Conservation (phyloP, 2,113 vertebrate genomes). For the Chascanopsetta lugubris region DNA sequence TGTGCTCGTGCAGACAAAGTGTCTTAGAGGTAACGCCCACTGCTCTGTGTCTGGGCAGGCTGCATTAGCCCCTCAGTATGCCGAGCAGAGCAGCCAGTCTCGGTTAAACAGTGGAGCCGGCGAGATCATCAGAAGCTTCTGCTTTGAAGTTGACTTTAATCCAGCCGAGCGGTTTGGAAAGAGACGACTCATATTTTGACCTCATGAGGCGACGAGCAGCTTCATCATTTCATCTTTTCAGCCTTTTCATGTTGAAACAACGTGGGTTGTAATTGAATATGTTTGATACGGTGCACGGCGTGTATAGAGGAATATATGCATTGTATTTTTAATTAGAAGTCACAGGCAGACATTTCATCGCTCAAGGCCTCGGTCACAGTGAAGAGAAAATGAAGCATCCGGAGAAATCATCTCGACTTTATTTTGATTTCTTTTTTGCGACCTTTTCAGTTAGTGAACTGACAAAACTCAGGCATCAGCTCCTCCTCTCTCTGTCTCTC, state of each 20-base stretch:
- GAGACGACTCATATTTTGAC: not conserved
- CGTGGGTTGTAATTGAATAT: not conserved
- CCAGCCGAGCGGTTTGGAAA: not conserved
- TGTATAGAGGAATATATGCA: not conserved
- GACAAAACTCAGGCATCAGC: constrained; percentile 3
- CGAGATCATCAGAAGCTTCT: constrained; percentile 4
- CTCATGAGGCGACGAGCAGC: not conserved
- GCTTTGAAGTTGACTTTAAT: constrained; percentile 5
- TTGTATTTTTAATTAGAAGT: not conserved
- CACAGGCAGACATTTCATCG: not conserved
- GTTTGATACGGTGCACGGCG: not conserved
- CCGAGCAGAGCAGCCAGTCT: not conserved
- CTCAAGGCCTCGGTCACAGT: not conserved
- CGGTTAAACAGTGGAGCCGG: not conserved
- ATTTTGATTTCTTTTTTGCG: constrained; percentile 23
- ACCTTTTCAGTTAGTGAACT: constrained; percentile 26
- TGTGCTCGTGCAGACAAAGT: too few species aligned
- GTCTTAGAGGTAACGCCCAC: not conserved
- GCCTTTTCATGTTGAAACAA: constrained; percentile 12
- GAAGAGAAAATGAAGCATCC: not conserved
- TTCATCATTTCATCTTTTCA: not conserved
- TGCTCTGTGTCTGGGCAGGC: not conserved
- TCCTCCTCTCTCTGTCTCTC: constrained; percentile 39
- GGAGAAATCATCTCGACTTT: constrained; percentile 1
- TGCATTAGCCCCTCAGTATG: not conserved